Base-by-base conservation (phyloP, 2,797 vertebrate species). In the Cossypha caffra region DNA sequence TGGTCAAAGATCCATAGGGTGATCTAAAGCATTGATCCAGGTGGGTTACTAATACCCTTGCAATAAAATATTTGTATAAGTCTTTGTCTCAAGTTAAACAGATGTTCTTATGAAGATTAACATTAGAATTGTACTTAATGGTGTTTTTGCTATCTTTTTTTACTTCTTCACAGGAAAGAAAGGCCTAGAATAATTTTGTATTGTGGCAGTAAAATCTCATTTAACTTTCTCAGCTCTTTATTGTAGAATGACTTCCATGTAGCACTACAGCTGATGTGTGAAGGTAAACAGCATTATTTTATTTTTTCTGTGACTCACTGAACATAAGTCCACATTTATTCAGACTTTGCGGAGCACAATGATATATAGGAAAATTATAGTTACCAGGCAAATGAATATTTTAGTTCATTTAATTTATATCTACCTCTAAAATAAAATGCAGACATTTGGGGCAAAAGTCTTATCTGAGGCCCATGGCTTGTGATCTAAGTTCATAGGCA, bases 221-320 rank as follows among this genome's bases (percentile, higher is more conserved):
- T 93, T 89, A 77, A 67, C 45, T 87, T 91, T 74, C 40, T 74
- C 69, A 85, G 9, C 25, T 57, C 16, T 85, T 72, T 61, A 76
- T 67, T 59, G 23, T 54, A 35, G 31, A 86, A 79, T 42, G 29
- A 62, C 42, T 94, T 91, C 42, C 47, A 50, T 58, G 24, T 31
- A 91, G 68, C 11, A 23, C 40, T 80, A 68, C 1, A 7, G 50
- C 54, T 94, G 78, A 92, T 0, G 1, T 64, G 43, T 51, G 83
- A 87, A 89, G 45, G 86, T 87, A 91, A 93, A 91, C 59, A 94
- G 16, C 16, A 28, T 88, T 83, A 74, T 71, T 81, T 93, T 83
- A 85, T 92, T 73, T 51, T 89, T 79, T 51, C 64, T 77, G 68
- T 93, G 86, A 92, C 78, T 93, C 86, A 92, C 17, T 83, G 78